Evolutionary conservation across 1,140 invertebrate genomes (phyloP), one percentile per base, ranked within the genome.

Genomic region (Zeugodacus cucurbitae): DNA sequence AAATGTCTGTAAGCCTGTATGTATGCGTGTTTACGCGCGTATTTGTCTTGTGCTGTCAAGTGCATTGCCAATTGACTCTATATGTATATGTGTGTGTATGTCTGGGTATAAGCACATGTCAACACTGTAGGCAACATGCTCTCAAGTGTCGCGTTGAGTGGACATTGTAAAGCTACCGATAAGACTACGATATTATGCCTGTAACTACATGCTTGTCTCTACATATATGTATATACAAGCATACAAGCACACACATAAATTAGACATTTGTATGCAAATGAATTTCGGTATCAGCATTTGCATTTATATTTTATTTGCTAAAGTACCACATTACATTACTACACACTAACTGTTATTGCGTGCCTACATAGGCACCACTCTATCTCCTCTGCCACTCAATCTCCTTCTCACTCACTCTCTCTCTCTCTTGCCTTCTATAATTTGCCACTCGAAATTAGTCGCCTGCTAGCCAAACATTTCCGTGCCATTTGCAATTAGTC

Each of bases 401-500:
- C 22, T 78, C 0, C 17, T 17, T 10, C 70, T 41, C 70, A 4
- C 37, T 41, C 70, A 7, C 26, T 82, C 3, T 37, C 70, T 74
- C 67, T 59, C n/a, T n/a, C 58, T 26, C 7, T 1, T 62, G n/a
- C 41, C 67, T 17, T 82, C 74, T n/a, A 41, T 44, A 70, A 37
- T 7, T 41, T 22, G n/a, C 70, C 20, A 22, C 2, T 14, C n/a
- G 41, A 44, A 82, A 82, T 82, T 82, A 82, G 74, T 82, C 74
- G 41, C n/a, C 41, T 29, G n/a, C 41, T 48, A 26, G 37, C 7
- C 41, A 82, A 82, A 82, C 74, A 82, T 82, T 82, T 82, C 74
- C 74, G 74, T 82, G 74, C 48, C 74, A 82, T 82, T 82, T 82
- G 44, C 37, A 82, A 82, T 82, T 82, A 82, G 74, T 82, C n/a